Evolutionary conservation across 2,888 invertebrate species (phyloP).

Genomic region (Amaurobius ferox): DNA sequence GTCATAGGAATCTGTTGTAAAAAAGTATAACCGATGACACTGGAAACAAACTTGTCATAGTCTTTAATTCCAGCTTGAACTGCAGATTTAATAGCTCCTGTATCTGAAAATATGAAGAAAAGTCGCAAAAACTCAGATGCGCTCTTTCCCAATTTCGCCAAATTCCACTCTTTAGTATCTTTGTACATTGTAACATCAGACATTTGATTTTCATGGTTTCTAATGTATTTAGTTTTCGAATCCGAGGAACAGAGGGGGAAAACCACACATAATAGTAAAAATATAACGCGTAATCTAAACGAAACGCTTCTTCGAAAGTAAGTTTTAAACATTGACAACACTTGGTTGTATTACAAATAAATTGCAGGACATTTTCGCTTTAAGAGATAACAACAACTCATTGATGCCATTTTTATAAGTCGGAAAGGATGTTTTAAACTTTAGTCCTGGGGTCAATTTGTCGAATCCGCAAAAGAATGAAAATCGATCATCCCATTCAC

Average conservation of each 20-base stretch:
- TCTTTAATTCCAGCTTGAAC: background rate
- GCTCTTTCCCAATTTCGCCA: background rate
- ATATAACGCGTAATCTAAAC: background rate
- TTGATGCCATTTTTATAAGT: too few species aligned
- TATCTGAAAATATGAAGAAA: background rate
- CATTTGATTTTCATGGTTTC: too few species aligned
- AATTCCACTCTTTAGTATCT: background rate
- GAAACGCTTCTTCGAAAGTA: background rate
- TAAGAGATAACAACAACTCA: too few species aligned
- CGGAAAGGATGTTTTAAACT: too few species aligned
- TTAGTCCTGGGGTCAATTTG: too few species aligned
- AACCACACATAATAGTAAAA: background rate
- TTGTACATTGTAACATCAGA: background rate
- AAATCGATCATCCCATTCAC: too few species aligned
- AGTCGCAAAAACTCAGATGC: background rate
- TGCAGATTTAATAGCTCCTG: background rate
- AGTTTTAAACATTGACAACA: background rate
- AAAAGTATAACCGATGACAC: background rate
- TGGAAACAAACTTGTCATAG: background rate
- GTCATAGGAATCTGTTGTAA: slow-evolving; percentile 8
- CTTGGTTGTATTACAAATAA: too few species aligned
- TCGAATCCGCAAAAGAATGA: too few species aligned
- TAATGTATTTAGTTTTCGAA: background rate
- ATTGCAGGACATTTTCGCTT: too few species aligned
- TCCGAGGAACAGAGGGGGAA: background rate